Evolutionary conservation across 2,888 invertebrate genomes (phyloP).

Genomic region (Galerucella nymphaeae): DNA sequence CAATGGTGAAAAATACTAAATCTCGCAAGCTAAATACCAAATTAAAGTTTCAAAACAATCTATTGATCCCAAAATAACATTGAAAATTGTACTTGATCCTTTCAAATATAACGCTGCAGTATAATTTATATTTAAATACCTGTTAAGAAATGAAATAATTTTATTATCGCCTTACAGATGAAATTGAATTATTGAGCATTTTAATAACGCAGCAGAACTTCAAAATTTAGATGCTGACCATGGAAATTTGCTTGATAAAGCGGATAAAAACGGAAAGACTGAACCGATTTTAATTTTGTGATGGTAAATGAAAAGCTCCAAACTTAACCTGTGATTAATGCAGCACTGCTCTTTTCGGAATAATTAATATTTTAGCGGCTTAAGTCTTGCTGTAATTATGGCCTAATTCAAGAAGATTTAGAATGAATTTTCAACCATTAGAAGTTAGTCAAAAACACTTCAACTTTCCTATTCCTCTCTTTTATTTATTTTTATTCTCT

Average conservation of each 20-base stretch:
- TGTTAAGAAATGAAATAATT: not conserved
- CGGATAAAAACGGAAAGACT: not conserved
- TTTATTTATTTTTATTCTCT: not conserved
- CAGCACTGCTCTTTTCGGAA: conserved; percentile 24
- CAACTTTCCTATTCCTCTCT: not conserved
- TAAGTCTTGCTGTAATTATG: conserved; percentile 22
- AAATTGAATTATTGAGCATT: conserved; percentile 19
- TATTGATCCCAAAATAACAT: too few species aligned
- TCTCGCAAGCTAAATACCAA: too few species aligned
- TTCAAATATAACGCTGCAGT: not conserved
- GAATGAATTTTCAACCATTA: conserved; percentile 16
- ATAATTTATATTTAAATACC: not conserved
- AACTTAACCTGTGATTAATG: conserved; percentile 30
- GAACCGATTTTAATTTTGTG: not conserved
- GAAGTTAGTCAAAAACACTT: conserved; percentile 5
- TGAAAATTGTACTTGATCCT: too few species aligned
- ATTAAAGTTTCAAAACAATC: too few species aligned
- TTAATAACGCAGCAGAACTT: conserved; percentile 14
- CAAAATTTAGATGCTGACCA: not conserved
- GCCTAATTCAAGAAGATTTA: conserved; percentile 24
- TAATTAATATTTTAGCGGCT: conserved; percentile 29
- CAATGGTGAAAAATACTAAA: too few species aligned
- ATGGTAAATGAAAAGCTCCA: conserved; percentile 6
- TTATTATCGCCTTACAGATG: conserved; percentile 1
- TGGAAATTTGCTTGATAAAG: conserved; percentile 11